Conservation (phyloP, 2,113 vertebrate species). For the Limnothrissa miodon region DNA sequence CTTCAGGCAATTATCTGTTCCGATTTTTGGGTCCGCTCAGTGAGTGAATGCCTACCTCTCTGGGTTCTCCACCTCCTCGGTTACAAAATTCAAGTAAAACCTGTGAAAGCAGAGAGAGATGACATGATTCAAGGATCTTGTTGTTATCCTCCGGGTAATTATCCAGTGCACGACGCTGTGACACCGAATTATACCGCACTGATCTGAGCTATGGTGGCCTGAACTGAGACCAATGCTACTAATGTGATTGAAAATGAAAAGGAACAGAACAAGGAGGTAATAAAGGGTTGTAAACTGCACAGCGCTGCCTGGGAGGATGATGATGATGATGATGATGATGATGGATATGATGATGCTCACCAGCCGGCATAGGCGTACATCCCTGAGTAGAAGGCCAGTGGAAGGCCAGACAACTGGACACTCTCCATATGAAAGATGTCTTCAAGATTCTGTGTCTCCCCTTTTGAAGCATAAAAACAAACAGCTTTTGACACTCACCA, state of each 20-base stretch:
- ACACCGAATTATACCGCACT: neutral
- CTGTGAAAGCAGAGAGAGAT: constrained; percentile 59
- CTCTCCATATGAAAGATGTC: constrained; percentile 82
- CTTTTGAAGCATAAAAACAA: constrained; percentile 65
- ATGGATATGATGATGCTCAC: constrained; percentile 71
- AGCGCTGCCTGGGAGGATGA: neutral
- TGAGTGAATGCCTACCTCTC: constrained; percentile 77
- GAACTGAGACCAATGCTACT: neutral
- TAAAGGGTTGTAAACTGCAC: neutral
- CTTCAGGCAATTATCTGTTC: neutral
- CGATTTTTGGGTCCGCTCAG: neutral
- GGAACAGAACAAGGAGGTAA: neutral
- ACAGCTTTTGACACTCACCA: neutral
- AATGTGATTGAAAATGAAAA: constrained; percentile 2
- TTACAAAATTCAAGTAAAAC: constrained; percentile 98
- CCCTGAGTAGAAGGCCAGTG: constrained; percentile 95
- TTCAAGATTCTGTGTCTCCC: constrained; percentile 88
- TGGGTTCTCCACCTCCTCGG: constrained; percentile 92
- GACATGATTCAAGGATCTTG: neutral
- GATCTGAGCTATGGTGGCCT: neutral
- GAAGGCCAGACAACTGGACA: constrained; percentile 79
- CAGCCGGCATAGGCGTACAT: constrained; percentile 98
- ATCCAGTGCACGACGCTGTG: neutral
- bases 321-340: no score
- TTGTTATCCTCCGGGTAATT: neutral